Percentiles rank a stretch among this genome's conserved stretches.
These are phyloP conservation scores for Rhagoletis pomonella DNA, from an alignment of 1,140 invertebrate species.

Conservation along the genomic window DNA sequence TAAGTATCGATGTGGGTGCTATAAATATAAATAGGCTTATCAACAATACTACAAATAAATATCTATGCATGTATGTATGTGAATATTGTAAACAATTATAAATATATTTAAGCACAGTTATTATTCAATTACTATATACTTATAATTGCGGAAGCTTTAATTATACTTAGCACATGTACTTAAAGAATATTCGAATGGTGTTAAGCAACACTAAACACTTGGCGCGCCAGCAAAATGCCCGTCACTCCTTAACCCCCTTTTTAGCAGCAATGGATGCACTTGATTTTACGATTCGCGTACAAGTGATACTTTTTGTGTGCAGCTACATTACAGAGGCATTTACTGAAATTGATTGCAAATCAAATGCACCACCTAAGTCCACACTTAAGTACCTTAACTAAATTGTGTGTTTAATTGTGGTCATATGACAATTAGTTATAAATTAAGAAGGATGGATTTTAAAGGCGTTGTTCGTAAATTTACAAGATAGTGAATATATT, in stretches of 20 bases:
- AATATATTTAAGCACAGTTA: conserved; percentile 51
- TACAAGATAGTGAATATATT: neutral
- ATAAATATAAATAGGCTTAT: neutral
- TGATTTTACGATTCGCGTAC: neutral
- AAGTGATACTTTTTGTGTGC: too few relatives aligned
- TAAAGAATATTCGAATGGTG: neutral
- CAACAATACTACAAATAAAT: neutral
- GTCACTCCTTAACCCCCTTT: neutral
- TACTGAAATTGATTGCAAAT: neutral
- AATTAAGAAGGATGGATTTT: conserved; percentile 24
- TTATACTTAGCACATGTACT: neutral
- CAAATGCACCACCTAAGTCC: neutral
- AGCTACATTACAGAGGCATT: neutral
- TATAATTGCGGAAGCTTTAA: conserved; percentile 7
- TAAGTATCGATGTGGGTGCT: too few relatives aligned
- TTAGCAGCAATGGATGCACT: neutral
- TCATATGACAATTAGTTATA: conserved; percentile 53
- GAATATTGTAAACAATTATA: conserved; percentile 47
- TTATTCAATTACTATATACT: conserved; percentile 51
- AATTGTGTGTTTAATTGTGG: conserved; percentile 42
- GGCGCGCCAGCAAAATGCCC: neutral
- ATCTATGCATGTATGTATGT: too few relatives aligned
- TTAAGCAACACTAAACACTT: neutral
- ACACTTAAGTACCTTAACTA: conserved; percentile 26
- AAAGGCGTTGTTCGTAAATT: conserved; percentile 16